Evolutionary conservation across 2,113 vertebrate genomes (phyloP), one percentile per base, ranked within the genome.

Genomic region (Phyllopteryx taeniolatus): DNA sequence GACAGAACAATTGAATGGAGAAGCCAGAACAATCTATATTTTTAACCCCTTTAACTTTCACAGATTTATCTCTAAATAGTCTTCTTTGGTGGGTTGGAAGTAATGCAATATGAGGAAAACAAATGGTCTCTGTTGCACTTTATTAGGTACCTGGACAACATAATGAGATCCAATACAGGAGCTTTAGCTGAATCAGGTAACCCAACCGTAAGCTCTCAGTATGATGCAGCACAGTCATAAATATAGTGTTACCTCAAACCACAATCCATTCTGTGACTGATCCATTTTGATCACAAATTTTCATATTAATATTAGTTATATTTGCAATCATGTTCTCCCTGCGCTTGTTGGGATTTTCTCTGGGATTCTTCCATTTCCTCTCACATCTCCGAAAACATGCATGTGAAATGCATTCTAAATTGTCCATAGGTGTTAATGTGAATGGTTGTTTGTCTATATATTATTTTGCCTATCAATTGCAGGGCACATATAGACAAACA

Each of bases 1-100:
- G 68, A 75, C 73, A 71, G 78, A 85, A 86, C 85, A 85, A 88
- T 76, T 81, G 83, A 89, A 86, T 74, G 64, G 31, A 17, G 44
- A 64, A 66, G 22, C 43, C 43, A 9, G 14, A 44, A 66, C n/a
- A 66, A 66, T 66, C 64, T 15, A 66, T 66, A 66, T 1, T 43
- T 27, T 66, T 27, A 47, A 47, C 43, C 43, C 22, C n/a, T 42
- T 66, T 14, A 11, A 31, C 27, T 63, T 73, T 42, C 75, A 54
- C 64, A 81, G 62, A 62, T 77, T 74, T 68, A 6, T 79, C 68
- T 57, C 56, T 82, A 81, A 79, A 82, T 82, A 85, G 75, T 74
- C 43, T 1, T 15, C 22, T 27, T 17, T n/a, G 44, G 43, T 14
- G 9, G 20, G 70, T 79, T 70, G 74, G 53, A 17, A 42, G 17